These are phyloP conservation scores for Monarcha castaneiventris DNA, from an alignment of 2,113 vertebrate genomes.

Conservation along the genomic window DNA sequence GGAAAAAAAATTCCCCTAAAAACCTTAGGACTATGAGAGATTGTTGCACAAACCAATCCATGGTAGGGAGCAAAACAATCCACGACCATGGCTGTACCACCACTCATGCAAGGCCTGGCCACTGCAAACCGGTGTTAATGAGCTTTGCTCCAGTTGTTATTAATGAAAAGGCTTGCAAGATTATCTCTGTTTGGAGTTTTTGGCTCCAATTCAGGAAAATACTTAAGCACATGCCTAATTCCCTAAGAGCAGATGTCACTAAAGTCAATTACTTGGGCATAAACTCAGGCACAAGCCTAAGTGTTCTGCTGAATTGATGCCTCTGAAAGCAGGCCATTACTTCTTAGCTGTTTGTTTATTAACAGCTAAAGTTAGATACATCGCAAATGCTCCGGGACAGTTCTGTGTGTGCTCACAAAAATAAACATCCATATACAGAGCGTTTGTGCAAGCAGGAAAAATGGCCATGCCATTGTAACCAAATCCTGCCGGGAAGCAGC, in stretches of 20 bases:
- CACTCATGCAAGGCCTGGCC: background rate
- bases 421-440: constrained; percentile 43
- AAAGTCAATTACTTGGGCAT: constrained; percentile 59
- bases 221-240: constrained; percentile 59
- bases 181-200: constrained; percentile 37
- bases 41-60: background rate
- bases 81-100: background rate
- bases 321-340: constrained; percentile 53
- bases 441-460: constrained; percentile 16
- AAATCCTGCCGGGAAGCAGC: constrained; percentile 24
- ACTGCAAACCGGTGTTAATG: background rate
- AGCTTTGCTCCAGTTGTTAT: background rate
- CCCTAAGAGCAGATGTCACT: constrained; percentile 58
- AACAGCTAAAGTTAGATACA: constrained; percentile 51
- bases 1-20: background rate
- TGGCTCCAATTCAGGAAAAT: constrained; percentile 55
- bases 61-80: background rate
- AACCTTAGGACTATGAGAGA: accelerated
- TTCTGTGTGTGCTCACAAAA: constrained; percentile 43
- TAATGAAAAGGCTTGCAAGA: constrained; percentile 25
- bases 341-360: constrained; percentile 60
- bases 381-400: constrained; percentile 44
- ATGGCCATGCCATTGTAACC: constrained; percentile 13
- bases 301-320: constrained; percentile 38
- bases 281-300: constrained; percentile 52